Evolutionary conservation across 1,140 invertebrate genomes (phyloP).

Genomic region (Drosophila mojavensis): DNA sequence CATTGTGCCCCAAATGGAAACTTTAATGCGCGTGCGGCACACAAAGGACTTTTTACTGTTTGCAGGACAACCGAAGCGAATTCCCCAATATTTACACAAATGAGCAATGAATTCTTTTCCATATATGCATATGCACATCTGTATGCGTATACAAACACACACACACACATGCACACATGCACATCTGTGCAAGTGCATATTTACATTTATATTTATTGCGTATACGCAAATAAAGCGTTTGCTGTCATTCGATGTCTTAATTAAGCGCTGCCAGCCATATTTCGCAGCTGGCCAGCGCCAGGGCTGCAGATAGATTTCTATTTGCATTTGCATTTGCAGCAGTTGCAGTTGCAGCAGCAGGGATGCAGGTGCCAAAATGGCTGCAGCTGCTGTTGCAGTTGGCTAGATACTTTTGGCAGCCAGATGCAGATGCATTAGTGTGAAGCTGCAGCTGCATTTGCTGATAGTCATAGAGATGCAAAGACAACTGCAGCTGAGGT

Average conservation of each 20-base stretch:
- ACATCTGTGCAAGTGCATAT: background rate
- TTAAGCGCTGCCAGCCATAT: slow-evolving; percentile 22
- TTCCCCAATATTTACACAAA: slow-evolving; percentile 33
- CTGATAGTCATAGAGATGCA: too few species aligned
- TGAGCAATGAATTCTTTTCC: slow-evolving; percentile 31
- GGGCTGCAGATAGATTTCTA: background rate
- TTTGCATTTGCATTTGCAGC: background rate
- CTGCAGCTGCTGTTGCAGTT: too few species aligned
- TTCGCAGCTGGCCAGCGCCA: too few species aligned
- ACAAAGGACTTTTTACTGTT: too few species aligned
- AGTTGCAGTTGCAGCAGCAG: background rate
- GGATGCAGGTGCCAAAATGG: too few species aligned
- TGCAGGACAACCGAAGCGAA: too few species aligned
- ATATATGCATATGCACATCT: slow-evolving; percentile 20
- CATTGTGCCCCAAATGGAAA: background rate
- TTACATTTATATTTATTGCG: slow-evolving; percentile 3
- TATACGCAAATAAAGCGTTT: slow-evolving; percentile 32
- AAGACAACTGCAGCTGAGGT: too few species aligned
- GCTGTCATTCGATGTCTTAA: slow-evolving; percentile 41
- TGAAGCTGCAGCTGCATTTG: too few species aligned
- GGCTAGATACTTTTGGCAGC: too few species aligned
- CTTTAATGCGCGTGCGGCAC: too few species aligned
- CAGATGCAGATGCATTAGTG: too few species aligned
- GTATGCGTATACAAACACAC: background rate
- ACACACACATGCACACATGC: background rate